A percentile compares a stretch with the other conserved stretches of the same genome.
Conservation (phyloP, 2,888 invertebrate species). For the Geophilus truncorum region DNA sequence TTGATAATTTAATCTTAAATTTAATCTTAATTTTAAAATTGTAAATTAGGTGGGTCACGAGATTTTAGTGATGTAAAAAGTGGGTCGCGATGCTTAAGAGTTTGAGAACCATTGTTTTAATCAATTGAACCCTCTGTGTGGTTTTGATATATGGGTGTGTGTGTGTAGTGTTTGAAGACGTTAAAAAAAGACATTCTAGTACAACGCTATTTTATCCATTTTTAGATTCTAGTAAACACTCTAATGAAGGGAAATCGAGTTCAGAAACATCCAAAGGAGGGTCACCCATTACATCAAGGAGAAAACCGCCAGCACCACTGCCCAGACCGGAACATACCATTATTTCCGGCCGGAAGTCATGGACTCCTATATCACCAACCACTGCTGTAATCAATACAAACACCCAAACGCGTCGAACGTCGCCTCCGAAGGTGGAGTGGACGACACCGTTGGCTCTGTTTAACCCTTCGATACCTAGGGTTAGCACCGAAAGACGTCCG, state of each 20-base stretch:
- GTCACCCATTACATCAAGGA: background rate
- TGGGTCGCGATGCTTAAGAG: no score
- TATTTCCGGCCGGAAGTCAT: background rate
- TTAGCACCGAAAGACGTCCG: background rate
- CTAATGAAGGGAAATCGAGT: background rate
- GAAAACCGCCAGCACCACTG: slow-evolving; percentile 15
- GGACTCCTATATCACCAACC: background rate
- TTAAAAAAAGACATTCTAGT: no score
- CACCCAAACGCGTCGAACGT: background rate
- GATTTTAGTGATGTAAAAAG: no score
- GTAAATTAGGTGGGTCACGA: no score
- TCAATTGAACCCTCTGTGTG: no score
- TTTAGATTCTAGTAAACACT: background rate
- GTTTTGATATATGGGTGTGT: no score
- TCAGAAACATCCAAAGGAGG: background rate
- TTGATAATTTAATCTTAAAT: no score
- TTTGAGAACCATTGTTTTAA: no score
- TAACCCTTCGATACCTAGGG: background rate
- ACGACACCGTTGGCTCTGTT: background rate
- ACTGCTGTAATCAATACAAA: no score
- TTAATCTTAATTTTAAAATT: no score
- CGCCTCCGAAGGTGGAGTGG: background rate
- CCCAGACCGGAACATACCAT: slow-evolving; percentile 28
- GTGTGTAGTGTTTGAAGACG: no score
- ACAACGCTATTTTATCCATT: background rate